Evolutionary conservation across 2,888 invertebrate species (phyloP).

Genomic region (Crocallis elinguaria): DNA sequence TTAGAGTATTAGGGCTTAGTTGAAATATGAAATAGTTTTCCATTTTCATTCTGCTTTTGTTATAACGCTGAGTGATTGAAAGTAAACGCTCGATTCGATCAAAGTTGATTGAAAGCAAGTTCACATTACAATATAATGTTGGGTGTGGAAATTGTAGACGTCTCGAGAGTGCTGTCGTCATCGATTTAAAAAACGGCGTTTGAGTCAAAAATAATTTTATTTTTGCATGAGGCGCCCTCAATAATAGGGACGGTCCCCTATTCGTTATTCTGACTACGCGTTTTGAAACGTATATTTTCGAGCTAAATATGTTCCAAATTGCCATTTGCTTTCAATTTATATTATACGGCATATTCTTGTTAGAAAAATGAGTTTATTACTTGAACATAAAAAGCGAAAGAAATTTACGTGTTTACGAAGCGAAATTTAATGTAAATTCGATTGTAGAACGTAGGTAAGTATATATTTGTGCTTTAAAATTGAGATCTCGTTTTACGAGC

Average conservation of each 20-base stretch:
- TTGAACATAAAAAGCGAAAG: slow-evolving; percentile 36
- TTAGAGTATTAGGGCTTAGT: slow-evolving; percentile 58
- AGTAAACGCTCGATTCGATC: slow-evolving; percentile 20
- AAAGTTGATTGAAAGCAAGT: slow-evolving; percentile 37
- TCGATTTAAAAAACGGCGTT: slow-evolving; percentile 63
- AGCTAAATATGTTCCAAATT: slow-evolving; percentile 72
- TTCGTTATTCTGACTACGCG: slow-evolving; percentile 70
- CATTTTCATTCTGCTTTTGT: slow-evolving; percentile 25
- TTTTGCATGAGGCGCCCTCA: slow-evolving; percentile 61
- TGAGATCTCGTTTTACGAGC: slow-evolving; percentile 15
- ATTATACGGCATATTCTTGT: slow-evolving; percentile 33
- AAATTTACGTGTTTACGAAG: slow-evolving; percentile 34
- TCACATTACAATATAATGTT: slow-evolving; percentile 34
- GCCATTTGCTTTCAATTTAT: slow-evolving; percentile 60
- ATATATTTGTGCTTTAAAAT: slow-evolving; percentile 22
- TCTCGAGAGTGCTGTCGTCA: slow-evolving; percentile 38
- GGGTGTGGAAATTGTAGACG: slow-evolving; percentile 37
- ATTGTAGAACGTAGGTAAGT: slow-evolving; percentile 21
- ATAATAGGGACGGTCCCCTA: slow-evolving; percentile 55
- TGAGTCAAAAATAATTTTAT: slow-evolving; percentile 68
- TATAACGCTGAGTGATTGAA: slow-evolving; percentile 24
- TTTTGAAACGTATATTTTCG: slow-evolving; percentile 61
- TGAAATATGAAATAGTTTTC: slow-evolving; percentile 52
- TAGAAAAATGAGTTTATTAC: slow-evolving; percentile 41
- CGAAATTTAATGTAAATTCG: slow-evolving; percentile 31